Conservation (phyloP, 2,888 invertebrate species). For the Bugulina stolonifera region DNA sequence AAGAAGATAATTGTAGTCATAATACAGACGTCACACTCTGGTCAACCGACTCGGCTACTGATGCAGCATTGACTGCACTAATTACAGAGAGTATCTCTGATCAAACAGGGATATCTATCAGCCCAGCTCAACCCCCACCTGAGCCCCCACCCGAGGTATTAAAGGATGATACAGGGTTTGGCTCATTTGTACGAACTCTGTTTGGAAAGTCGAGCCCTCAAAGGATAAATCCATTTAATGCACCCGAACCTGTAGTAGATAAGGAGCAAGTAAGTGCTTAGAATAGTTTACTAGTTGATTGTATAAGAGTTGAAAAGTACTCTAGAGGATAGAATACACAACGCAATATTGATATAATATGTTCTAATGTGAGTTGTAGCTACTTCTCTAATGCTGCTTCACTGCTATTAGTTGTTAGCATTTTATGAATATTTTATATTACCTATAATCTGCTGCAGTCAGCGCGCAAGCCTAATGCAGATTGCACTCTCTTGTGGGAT, state of each 20-base stretch:
- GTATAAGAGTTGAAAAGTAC: not conserved
- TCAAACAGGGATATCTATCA: not conserved
- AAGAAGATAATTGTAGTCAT: too few species aligned
- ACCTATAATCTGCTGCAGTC: not conserved
- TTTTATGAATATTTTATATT: not conserved
- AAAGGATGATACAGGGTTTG: not conserved
- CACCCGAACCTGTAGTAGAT: not conserved
- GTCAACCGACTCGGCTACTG: not conserved
- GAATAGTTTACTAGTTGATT: not conserved
- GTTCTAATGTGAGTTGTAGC: not conserved
- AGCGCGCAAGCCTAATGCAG: too few species aligned
- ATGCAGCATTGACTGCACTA: not conserved
- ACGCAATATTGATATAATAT: not conserved
- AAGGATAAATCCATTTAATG: not conserved
- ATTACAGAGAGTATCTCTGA: not conserved
- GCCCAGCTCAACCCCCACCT: too few species aligned
- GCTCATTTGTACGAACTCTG: not conserved
- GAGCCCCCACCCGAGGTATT: not conserved
- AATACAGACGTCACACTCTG: not conserved
- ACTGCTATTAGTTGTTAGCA: not conserved
- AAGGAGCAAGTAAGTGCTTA: not conserved
- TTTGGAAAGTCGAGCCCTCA: not conserved
- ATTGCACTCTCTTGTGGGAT: too few species aligned
- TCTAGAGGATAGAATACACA: not conserved
- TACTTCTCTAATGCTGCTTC: not conserved